Evolutionary conservation across 2,797 vertebrate genomes (phyloP).

Genomic region (Masticophis lateralis): DNA sequence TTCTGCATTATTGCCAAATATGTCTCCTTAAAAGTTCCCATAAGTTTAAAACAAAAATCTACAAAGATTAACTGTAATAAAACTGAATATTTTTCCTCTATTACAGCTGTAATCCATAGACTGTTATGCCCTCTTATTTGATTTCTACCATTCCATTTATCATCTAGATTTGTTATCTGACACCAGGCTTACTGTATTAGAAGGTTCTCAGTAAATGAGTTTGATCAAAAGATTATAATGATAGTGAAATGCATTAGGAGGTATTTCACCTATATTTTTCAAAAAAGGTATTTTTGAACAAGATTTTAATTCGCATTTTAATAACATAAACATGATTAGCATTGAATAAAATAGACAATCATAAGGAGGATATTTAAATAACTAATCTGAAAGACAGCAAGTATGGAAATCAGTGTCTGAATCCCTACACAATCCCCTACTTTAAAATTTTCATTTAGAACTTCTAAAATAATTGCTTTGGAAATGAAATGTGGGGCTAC

Average conservation of each 20-base stretch:
- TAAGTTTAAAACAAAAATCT: neutral
- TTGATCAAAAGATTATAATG: conserved; percentile 9
- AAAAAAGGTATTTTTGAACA: neutral
- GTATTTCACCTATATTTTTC: neutral
- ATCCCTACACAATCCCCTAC: neutral
- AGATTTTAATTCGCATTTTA: neutral
- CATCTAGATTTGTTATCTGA: conserved; percentile 18
- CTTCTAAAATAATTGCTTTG: neutral
- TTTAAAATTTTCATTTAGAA: neutral
- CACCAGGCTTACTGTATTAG: neutral
- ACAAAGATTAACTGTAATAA: neutral
- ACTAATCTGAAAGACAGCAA: neutral
- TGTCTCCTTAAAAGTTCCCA: neutral
- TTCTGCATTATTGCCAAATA: neutral
- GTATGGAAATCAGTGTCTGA: neutral
- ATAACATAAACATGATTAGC: neutral
- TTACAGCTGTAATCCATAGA: neutral
- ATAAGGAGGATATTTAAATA: neutral
- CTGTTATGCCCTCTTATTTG: neutral
- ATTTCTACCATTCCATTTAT: neutral
- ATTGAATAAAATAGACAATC: neutral
- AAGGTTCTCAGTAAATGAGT: neutral
- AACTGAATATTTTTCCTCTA: neutral
- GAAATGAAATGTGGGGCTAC: neutral
- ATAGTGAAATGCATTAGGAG: neutral